These are phyloP conservation scores for Magallana angulata DNA, from an alignment of 1,140 invertebrate species.

Conservation along the genomic window DNA sequence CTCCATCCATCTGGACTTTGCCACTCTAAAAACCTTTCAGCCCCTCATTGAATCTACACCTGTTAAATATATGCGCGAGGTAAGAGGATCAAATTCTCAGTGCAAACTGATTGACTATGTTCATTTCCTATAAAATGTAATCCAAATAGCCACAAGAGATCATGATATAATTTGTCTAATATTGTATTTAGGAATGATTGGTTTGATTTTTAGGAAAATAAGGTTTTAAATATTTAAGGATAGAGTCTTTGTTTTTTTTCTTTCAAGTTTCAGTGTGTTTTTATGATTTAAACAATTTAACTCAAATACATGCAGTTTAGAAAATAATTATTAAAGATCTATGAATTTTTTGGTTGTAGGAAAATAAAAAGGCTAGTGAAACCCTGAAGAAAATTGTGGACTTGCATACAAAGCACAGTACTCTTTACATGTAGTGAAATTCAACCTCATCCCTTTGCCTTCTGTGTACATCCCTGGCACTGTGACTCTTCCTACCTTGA, in stretches of 20 bases:
- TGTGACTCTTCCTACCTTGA: neutral
- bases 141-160: too few relatives aligned
- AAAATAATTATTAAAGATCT: too few relatives aligned
- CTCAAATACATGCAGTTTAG: neutral
- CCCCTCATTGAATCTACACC: slow-evolving; percentile 68
- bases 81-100: slow-evolving; percentile 44
- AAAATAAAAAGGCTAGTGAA: slow-evolving; percentile 35
- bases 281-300: neutral
- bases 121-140: too few relatives aligned
- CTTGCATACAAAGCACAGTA: slow-evolving; percentile 29
- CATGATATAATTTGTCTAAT: too few relatives aligned
- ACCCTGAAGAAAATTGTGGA: slow-evolving; percentile 27
- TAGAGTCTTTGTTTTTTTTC: too few relatives aligned
- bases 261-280: too few relatives aligned
- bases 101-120: neutral
- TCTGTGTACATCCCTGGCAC: too few relatives aligned
- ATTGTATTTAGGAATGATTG: too few relatives aligned
- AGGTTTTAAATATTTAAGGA: too few relatives aligned
- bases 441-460: too few relatives aligned
- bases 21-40: slow-evolving; percentile 70
- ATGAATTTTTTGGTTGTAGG: neutral
- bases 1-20: slow-evolving; percentile 64
- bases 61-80: slow-evolving; percentile 70
- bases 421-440: slow-evolving; percentile 7
- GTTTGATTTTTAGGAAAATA: too few relatives aligned